phyloP scores from a whole-genome alignment of 2,797 vertebrate genomes.

The Botia kubotai region DNA sequence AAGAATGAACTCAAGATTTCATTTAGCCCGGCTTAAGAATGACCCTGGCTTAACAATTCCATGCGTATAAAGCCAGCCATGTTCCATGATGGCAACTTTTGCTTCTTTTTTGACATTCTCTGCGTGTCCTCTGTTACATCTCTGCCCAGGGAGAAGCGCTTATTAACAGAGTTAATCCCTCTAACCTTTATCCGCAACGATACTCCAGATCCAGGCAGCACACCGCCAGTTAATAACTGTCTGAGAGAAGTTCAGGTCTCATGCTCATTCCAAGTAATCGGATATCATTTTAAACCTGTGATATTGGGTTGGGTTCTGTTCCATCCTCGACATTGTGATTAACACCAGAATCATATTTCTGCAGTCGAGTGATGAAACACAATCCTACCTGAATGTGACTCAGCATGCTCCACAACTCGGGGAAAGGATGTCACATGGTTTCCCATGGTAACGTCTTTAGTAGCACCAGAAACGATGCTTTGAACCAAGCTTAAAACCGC shows the following conservation, averaged over 20 bases:
- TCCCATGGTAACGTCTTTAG: conserved; percentile 32
- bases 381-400: conserved; percentile 34
- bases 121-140: neutral
- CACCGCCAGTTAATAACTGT: conserved; percentile 40
- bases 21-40: neutral
- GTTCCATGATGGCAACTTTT: neutral
- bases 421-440: conserved; percentile 30
- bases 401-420: conserved; percentile 18
- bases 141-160: conserved; percentile 28
- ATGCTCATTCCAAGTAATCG: conserved; percentile 32
- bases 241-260: conserved; percentile 40
- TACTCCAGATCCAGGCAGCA: conserved; percentile 22
- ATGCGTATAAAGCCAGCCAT: neutral
- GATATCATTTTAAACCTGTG: conserved; percentile 38
- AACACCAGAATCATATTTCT: conserved; percentile 38
- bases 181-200: conserved; percentile 46
- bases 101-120: neutral
- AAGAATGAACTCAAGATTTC: neutral
- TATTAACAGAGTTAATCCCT: conserved; percentile 47
- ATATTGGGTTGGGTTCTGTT: conserved; percentile 40
- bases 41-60: neutral
- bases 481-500: neutral
- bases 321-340: conserved; percentile 34
- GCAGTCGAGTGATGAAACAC: conserved; percentile 20
- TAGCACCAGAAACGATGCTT: conserved; percentile 8